phyloP scores from a whole-genome alignment of 2,888 invertebrate species.

The Elegia similella region DNA sequence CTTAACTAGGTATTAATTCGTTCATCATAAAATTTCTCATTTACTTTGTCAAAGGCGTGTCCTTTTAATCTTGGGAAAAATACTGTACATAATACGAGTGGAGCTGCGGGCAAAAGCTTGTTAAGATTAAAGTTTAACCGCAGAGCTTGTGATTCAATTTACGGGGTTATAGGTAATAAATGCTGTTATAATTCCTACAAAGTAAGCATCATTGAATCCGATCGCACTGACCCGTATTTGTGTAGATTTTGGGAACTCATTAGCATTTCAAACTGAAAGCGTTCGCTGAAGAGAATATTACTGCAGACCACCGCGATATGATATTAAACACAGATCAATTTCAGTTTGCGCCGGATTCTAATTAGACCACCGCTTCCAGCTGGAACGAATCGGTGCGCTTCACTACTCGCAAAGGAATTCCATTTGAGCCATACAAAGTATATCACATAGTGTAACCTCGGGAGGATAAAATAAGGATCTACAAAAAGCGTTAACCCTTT shows the following conservation, averaged over 20 bases:
- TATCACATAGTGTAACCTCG: slow-evolving; percentile 25
- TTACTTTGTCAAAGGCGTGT: too few relatives aligned
- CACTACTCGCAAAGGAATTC: slow-evolving; percentile 10
- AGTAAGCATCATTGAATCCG: background rate
- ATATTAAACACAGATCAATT: slow-evolving; percentile 42
- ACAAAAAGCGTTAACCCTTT: slow-evolving; percentile 35
- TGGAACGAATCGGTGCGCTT: slow-evolving; percentile 22
- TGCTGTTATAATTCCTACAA: background rate
- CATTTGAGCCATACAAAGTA: background rate
- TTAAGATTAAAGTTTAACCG: too few relatives aligned
- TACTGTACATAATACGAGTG: background rate
- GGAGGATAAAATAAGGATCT: slow-evolving; percentile 36
- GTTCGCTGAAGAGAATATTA: slow-evolving; percentile 34
- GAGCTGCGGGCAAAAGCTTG: background rate
- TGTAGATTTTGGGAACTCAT: slow-evolving; percentile 24
- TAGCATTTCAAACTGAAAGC: slow-evolving; percentile 22
- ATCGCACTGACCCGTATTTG: slow-evolving; percentile 16
- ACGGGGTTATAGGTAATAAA: background rate
- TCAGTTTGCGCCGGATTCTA: slow-evolving; percentile 37
- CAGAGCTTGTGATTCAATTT: too few relatives aligned
- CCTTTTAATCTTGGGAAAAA: too few relatives aligned
- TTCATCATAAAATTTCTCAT: too few relatives aligned
- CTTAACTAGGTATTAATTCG: too few relatives aligned
- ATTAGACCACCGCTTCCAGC: slow-evolving; percentile 36
- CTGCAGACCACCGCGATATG: slow-evolving; percentile 33